Conservation (phyloP, 2,113 vertebrate genomes). For the Notarius quadriscutis region DNA sequence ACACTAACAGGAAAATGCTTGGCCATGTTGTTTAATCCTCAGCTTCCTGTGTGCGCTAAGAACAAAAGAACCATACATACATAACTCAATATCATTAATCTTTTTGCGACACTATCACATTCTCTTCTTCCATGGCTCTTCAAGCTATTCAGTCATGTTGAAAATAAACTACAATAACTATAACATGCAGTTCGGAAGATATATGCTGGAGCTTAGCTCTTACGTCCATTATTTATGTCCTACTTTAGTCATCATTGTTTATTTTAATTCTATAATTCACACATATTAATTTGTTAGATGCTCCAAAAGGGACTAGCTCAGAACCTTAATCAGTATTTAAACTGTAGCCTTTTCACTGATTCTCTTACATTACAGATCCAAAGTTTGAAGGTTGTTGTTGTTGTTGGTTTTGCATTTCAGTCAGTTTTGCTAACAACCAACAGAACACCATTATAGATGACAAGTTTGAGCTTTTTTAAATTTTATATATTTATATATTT, state of each 20-base stretch:
- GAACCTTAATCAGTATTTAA: not conserved
- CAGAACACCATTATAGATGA: not conserved
- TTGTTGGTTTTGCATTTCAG: not conserved
- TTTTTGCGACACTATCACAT: not conserved
- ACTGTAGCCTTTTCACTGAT: not conserved
- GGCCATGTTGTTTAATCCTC: conserved; percentile 27
- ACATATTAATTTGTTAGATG: not conserved
- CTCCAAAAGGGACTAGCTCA: not conserved
- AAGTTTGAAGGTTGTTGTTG: not conserved
- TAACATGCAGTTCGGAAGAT: not conserved
- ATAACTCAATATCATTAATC: not conserved
- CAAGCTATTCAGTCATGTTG: not conserved
- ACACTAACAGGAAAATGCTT: conserved; percentile 26
- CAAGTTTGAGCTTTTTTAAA: not conserved
- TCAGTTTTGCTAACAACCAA: not conserved
- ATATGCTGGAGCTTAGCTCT: not conserved
- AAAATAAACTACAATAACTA: not conserved
- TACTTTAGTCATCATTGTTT: not conserved
- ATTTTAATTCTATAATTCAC: not conserved
- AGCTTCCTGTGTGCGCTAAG: conserved; percentile 5
- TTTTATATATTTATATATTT: too few species aligned
- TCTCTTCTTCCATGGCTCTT: not conserved
- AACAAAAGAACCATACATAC: not conserved
- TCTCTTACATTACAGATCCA: not conserved
- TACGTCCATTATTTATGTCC: not conserved